Base-by-base conservation (phyloP, 2,888 invertebrate genomes). In the Lithodes maja region DNA sequence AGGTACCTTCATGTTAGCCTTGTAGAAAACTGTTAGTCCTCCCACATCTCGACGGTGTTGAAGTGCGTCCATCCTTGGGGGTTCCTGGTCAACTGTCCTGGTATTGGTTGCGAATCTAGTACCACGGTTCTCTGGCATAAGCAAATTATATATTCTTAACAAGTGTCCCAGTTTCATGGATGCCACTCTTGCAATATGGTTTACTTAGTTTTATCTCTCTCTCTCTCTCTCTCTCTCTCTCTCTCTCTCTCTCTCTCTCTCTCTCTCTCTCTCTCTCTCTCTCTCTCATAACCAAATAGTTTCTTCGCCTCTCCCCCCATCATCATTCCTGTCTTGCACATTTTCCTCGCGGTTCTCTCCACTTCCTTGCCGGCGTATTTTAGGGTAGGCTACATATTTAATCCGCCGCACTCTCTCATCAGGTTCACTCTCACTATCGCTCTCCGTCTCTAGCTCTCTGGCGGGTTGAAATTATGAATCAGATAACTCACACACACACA, bases 191-290 rank as follows among this genome's bases (percentile, higher is more conserved):
- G 61, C 7, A 12, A 12, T 33, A 33, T 53, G 9, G 78, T 7
- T n/a, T 50, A 78, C 53, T n/a, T 78, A 78, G 3, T 78, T 53
- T 53, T 78, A 7, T 12, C 9, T 77, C 49, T 33, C 49, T 33
- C 77, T 77, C 49, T 33, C 15, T 53, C 3, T 2, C 3, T 52
- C 78, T 78, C 77, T 17, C 74, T n/a, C 74, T 74, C 74, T n/a
- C 33, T 17, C 74, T 74, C 74, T 12, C 12, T 12, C 7, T 68
- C 68, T 12, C 12, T 12, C 68, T 68, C 68, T 50, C 71, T 79
- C 79, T 3, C 79, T 79, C 79, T 12, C 79, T 79, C 54, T 53
- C 79, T 79, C 71, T 71, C 71, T 71, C 71, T 71, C 71, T 77
- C 52, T 77, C 52, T 77, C 52, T 49, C 50, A 7, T 49, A 49